phyloP scores from a whole-genome alignment of 2,888 invertebrate species.

The Chymomyza fuscimana region DNA sequence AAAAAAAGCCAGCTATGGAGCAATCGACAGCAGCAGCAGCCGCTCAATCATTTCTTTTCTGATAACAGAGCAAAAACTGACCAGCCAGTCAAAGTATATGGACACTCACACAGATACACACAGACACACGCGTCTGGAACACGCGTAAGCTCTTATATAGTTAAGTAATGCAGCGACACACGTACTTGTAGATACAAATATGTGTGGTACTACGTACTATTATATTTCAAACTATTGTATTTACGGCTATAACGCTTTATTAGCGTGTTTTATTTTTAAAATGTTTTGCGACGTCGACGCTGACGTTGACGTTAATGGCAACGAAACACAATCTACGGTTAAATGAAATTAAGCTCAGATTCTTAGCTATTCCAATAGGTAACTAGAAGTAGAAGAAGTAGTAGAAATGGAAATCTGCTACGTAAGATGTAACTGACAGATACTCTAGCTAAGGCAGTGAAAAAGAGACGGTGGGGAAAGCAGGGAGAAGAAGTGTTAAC shows the following conservation, averaged over 20 bases:
- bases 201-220: neutral
- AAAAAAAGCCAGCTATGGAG: constrained; percentile 18
- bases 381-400: too few species aligned
- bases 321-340: neutral
- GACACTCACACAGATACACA: constrained; percentile 5
- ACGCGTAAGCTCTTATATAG: neutral
- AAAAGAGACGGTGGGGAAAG: too few species aligned
- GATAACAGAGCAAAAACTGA: constrained; percentile 26
- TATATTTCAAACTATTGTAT: constrained; percentile 45
- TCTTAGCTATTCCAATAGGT: too few species aligned
- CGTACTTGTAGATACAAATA: neutral
- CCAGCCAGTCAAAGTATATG: neutral
- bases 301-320: constrained; percentile 2
- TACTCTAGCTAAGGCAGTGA: too few species aligned
- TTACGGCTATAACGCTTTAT: constrained; percentile 52
- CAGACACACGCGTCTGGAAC: neutral
- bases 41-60: constrained; percentile 45
- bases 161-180: neutral
- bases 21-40: constrained; percentile 24
- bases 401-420: too few species aligned
- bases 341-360: too few species aligned
- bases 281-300: constrained; percentile 1
- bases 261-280: constrained; percentile 53
- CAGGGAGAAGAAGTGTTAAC: too few species aligned
- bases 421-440: too few species aligned